Conservation (phyloP, 2,113 vertebrate genomes). For the Octodon degus region DNA sequence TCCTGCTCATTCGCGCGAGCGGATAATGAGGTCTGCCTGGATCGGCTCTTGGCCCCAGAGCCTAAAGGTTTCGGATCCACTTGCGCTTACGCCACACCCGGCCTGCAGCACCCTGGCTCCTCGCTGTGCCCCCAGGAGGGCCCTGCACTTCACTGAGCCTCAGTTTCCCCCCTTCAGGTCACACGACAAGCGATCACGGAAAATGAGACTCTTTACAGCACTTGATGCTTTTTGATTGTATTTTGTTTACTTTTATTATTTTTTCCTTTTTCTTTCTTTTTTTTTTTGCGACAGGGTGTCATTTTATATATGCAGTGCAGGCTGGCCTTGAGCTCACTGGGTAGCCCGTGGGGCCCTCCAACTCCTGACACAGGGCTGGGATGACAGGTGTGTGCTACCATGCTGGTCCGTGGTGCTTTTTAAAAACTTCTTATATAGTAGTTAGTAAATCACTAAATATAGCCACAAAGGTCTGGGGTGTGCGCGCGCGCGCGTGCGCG, state of each 20-base stretch:
- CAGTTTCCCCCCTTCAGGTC: background rate
- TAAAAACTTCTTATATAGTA: background rate
- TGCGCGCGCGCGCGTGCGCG: accelerated
- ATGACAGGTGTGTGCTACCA: background rate
- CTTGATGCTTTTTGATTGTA: background rate
- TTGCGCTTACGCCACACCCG: background rate
- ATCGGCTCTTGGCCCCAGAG: background rate
- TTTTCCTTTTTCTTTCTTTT: too few species aligned
- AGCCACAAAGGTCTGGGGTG: background rate
- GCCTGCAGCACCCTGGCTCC: background rate
- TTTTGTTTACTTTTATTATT: background rate
- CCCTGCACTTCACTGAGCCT: slow-evolving; percentile 14
- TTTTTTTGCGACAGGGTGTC: background rate
- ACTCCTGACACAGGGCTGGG: background rate
- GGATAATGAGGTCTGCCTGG: background rate
- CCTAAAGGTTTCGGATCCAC: background rate
- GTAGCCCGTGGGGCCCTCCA: background rate
- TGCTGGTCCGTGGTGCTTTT: background rate
- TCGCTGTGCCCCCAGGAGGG: background rate
- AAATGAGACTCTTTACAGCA: background rate
- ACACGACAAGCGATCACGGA: background rate
- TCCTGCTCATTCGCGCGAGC: background rate
- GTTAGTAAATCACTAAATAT: too few species aligned
- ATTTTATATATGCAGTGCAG: background rate
- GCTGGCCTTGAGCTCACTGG: background rate